These are phyloP conservation scores for Furnarius figulus DNA, from an alignment of 2,113 vertebrate genomes.

Conservation along the genomic window DNA sequence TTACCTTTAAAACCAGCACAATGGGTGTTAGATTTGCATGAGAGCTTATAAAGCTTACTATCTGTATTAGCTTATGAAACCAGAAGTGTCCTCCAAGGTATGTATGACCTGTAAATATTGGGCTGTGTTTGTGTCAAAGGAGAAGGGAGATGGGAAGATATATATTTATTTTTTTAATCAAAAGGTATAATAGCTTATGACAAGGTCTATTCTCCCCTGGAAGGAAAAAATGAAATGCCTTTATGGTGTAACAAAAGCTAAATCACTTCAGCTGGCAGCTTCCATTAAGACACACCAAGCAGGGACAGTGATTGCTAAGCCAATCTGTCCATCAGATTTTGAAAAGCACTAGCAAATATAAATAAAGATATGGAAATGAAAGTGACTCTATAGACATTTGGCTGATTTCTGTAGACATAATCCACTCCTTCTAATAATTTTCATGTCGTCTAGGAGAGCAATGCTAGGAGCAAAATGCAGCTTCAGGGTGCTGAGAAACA, in stretches of 20 bases:
- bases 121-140: background rate
- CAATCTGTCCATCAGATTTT: background rate
- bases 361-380: background rate
- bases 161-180: background rate
- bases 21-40: background rate
- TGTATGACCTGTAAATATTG: constrained; percentile 11
- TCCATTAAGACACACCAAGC: background rate
- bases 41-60: background rate
- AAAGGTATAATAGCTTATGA: constrained; percentile 47
- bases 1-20: too few species aligned
- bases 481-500: background rate
- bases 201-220: constrained; percentile 51
- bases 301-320: background rate
- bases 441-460: background rate
- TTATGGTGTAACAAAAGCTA: constrained; percentile 20
- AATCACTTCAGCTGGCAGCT: constrained; percentile 32
- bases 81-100: background rate
- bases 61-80: background rate
- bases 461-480: background rate
- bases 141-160: background rate
- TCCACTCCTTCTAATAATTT: background rate
- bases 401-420: background rate
- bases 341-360: background rate
- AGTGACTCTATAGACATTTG: background rate
- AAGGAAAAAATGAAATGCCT: constrained; percentile 24